A percentile compares a stretch with the other conserved stretches of the same genome.
Evolutionary conservation across 1,140 invertebrate genomes (phyloP).

Genomic region (Plectrocnemia conspersa): DNA sequence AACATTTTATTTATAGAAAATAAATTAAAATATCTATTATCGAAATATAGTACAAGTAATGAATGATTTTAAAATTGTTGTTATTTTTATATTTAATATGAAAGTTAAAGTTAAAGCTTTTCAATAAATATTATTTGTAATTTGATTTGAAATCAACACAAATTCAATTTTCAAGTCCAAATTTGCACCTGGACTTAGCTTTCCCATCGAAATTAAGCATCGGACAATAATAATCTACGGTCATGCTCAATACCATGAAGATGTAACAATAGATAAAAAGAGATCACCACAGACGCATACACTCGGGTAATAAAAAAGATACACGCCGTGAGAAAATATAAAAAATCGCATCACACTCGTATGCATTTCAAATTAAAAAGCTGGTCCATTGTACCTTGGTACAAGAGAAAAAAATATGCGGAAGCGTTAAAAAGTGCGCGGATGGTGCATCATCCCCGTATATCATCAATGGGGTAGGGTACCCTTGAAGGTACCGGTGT

Average conservation of each 20-base stretch:
- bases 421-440: constrained; percentile 1
- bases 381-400: constrained; percentile 14
- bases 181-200: constrained; percentile 15
- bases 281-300: constrained; percentile 26
- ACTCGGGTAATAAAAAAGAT: background rate
- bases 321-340: constrained; percentile 32
- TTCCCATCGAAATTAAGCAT: constrained; percentile 1
- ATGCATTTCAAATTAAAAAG: constrained; percentile 34
- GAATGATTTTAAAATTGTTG: no score
- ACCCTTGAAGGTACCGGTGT: constrained; percentile 10
- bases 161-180: no score
- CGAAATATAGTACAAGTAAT: no score
- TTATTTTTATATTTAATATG: no score
- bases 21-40: no score
- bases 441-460: constrained; percentile 15
- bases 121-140: no score
- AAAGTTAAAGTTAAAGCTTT: no score
- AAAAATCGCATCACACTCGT: constrained; percentile 32
- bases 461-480: background rate
- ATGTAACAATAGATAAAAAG: constrained; percentile 14
- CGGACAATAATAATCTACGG: constrained; percentile 9
- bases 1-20: no score
- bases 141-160: no score
- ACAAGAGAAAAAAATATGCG: constrained; percentile 15
- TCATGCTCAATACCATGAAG: constrained; percentile 1